These are phyloP conservation scores for Ooceraea biroi DNA, from an alignment of 1,140 invertebrate genomes.

Conservation along the genomic window DNA sequence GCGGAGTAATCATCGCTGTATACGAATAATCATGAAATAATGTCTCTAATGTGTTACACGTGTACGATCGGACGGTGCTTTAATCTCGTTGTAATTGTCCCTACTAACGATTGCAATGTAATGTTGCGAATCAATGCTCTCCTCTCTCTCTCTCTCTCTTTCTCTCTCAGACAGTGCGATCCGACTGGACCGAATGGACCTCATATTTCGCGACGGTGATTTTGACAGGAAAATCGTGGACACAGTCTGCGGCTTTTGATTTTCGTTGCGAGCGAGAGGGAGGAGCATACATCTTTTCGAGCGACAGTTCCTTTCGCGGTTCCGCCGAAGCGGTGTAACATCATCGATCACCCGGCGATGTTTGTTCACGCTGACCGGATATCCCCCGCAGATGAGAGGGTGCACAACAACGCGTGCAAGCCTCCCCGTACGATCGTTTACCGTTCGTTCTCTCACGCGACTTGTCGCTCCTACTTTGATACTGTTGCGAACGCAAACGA, in stretches of 20 bases:
- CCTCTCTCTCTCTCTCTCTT: too few species aligned
- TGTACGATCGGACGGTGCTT: background rate
- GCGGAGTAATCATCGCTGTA: background rate
- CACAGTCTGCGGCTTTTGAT: constrained; percentile 37
- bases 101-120: background rate
- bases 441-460: too few species aligned
- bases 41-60: background rate
- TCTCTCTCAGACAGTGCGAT: too few species aligned
- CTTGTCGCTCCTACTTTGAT: background rate
- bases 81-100: background rate
- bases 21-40: background rate
- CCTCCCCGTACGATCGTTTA: background rate
- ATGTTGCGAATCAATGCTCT: background rate
- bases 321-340: background rate
- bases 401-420: background rate
- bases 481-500: background rate
- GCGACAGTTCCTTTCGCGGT: constrained; percentile 21
- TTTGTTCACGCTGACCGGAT: background rate
- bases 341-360: constrained; percentile 28
- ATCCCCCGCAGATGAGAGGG: background rate
- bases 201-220: constrained; percentile 41
- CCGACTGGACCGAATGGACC: constrained; percentile 13
- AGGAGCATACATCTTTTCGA: constrained; percentile 15
- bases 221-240: constrained; percentile 29
- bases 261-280: constrained; percentile 6